A percentile compares a stretch with the other conserved stretches of the same genome.
These are phyloP conservation scores for Thymelicus sylvestris DNA, from an alignment of 2,888 invertebrate genomes.

Conservation along the genomic window DNA sequence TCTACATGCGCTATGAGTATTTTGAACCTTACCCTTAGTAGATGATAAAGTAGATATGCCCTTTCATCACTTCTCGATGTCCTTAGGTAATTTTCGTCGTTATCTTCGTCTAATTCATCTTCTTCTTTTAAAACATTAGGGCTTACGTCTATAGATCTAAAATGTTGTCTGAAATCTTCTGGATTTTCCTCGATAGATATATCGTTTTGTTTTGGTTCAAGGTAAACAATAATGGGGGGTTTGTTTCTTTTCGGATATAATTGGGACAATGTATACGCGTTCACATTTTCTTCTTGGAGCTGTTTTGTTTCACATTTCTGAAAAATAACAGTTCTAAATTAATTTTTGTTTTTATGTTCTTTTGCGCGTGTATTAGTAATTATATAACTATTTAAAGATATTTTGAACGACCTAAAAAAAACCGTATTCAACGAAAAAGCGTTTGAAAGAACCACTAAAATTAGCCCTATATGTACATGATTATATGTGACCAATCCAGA, in stretches of 20 bases:
- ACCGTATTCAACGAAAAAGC: too few species aligned
- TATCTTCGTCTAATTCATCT: neutral
- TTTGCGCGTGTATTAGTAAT: too few species aligned
- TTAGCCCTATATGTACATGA: too few species aligned
- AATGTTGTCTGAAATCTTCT: neutral
- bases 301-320: constrained; percentile 22
- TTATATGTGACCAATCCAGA: too few species aligned
- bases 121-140: neutral
- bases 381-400: too few species aligned
- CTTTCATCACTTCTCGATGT: constrained; percentile 41
- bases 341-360: too few species aligned
- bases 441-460: too few species aligned
- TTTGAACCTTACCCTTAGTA: constrained; percentile 43
- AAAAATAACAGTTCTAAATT: neutral
- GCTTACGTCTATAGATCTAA: neutral
- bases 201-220: constrained; percentile 9
- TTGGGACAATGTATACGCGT: neutral
- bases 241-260: constrained; percentile 6
- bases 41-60: constrained; percentile 45
- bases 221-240: constrained; percentile 22
- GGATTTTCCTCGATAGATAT: neutral
- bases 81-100: neutral
- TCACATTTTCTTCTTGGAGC: neutral
- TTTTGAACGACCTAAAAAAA: too few species aligned
- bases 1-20: neutral